These are phyloP conservation scores for Peromyscus nudipes DNA, from an alignment of 2,797 vertebrate species.

Conservation along the genomic window DNA sequence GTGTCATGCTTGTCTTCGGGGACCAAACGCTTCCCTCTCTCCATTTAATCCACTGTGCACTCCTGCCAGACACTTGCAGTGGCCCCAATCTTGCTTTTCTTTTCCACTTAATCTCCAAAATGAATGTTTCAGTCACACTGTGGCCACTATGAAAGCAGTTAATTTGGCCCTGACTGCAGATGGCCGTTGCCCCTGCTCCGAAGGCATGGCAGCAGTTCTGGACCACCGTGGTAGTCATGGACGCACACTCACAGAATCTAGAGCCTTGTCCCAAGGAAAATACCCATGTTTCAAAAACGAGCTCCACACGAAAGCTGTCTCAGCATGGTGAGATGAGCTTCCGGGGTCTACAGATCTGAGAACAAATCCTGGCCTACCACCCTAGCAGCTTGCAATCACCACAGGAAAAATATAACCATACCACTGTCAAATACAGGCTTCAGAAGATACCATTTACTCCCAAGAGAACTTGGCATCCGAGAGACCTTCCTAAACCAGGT, in stretches of 20 bases:
- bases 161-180: slow-evolving; percentile 39
- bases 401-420: neutral
- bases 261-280: slow-evolving; percentile 22
- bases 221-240: neutral
- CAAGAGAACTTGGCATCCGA: neutral
- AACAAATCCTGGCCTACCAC: neutral
- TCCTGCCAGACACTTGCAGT: slow-evolving; percentile 45
- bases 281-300: neutral
- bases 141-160: slow-evolving; percentile 45
- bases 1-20: slow-evolving; percentile 19
- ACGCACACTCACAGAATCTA: neutral
- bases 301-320: neutral
- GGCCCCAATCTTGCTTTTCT: slow-evolving; percentile 7
- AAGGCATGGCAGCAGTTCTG: neutral
- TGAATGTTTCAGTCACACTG: neutral
- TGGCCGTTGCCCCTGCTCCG: slow-evolving; percentile 9
- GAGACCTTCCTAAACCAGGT: neutral
- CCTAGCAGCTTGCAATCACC: neutral
- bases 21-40: neutral
- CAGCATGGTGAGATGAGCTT: neutral
- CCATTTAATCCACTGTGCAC: neutral
- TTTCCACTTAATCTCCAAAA: slow-evolving; percentile 70
- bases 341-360: neutral
- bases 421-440: neutral
- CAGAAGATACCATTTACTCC: neutral